Conservation (phyloP, 1,140 invertebrate genomes). For the Drosophila azteca region DNA sequence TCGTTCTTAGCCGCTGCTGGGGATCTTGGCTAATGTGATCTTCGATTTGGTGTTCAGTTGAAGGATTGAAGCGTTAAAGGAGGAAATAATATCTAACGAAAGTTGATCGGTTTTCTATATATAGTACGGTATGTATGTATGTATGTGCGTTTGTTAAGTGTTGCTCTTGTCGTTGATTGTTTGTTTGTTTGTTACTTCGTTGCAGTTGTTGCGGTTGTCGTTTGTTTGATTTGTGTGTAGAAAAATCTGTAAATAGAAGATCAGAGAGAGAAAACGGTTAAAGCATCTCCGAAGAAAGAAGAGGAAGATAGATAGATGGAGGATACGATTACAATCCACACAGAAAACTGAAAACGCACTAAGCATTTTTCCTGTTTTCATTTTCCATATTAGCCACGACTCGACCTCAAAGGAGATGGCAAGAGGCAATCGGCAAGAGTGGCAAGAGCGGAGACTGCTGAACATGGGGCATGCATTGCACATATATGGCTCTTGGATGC, state of each 20-base stretch:
- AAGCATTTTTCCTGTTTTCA: slow-evolving; percentile 80
- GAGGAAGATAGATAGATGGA: background rate
- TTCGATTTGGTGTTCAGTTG: slow-evolving; percentile 40
- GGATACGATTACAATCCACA: slow-evolving; percentile 12
- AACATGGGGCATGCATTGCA: slow-evolving; percentile 14
- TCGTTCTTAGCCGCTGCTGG: slow-evolving; percentile 22
- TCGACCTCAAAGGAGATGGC: slow-evolving; percentile 58
- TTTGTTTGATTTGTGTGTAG: slow-evolving; percentile 56
- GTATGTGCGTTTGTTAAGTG: slow-evolving; percentile 30
- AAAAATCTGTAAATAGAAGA: slow-evolving; percentile 74
- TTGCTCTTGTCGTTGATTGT: slow-evolving; percentile 29
- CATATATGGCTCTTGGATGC: slow-evolving; percentile 43
- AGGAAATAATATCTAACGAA: slow-evolving; percentile 43
- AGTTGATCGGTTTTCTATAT: slow-evolving; percentile 64
- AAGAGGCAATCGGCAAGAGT: background rate
- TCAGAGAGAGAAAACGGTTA: slow-evolving; percentile 34
- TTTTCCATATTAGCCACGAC: slow-evolving; percentile 77
- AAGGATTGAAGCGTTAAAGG: slow-evolving; percentile 1
- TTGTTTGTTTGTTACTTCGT: slow-evolving; percentile 40
- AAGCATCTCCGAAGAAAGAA: slow-evolving; percentile 30
- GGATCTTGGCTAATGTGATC: too few species aligned
- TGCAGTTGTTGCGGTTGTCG: slow-evolving; percentile 53
- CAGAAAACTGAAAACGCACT: slow-evolving; percentile 52
- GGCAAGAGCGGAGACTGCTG: too few species aligned
- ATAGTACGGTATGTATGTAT: slow-evolving; percentile 2